phyloP scores from a whole-genome alignment of 2,888 invertebrate genomes.

The Cantharis lateralis region DNA sequence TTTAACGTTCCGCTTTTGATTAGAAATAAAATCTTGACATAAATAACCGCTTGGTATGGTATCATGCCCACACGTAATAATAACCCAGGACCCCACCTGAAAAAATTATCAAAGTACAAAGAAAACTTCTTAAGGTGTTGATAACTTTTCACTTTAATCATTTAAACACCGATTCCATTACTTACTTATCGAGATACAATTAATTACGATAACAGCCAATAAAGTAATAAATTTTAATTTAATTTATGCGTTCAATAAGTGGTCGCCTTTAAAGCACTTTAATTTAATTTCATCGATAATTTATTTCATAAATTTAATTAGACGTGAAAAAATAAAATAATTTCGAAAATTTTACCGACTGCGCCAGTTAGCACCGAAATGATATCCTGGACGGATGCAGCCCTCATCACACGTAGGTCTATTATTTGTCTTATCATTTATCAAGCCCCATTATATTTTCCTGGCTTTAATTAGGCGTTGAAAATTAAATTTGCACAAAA shows the following conservation, averaged over 20 bases:
- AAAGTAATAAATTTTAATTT: neutral
- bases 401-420: neutral
- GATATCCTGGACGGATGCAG: neutral
- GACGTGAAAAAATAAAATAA: too few species aligned
- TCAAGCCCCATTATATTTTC: too few species aligned
- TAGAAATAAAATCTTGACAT: neutral
- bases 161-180: neutral
- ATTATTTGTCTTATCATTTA: too few species aligned
- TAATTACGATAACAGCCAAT: neutral
- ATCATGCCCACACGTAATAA: neutral
- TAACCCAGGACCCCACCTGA: neutral
- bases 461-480: neutral
- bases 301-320: neutral
- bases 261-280: neutral
- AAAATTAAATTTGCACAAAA: neutral
- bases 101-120: neutral
- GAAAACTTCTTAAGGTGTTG: slow-evolving; percentile 1
- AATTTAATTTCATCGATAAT: neutral
- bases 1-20: neutral
- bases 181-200: neutral
- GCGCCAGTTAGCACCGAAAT: neutral
- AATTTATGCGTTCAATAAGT: neutral
- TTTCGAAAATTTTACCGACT: neutral
- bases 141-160: neutral
- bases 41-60: neutral